Evolutionary conservation across 2,888 invertebrate species (phyloP).

Genomic region (Anthrax anthrax): DNA sequence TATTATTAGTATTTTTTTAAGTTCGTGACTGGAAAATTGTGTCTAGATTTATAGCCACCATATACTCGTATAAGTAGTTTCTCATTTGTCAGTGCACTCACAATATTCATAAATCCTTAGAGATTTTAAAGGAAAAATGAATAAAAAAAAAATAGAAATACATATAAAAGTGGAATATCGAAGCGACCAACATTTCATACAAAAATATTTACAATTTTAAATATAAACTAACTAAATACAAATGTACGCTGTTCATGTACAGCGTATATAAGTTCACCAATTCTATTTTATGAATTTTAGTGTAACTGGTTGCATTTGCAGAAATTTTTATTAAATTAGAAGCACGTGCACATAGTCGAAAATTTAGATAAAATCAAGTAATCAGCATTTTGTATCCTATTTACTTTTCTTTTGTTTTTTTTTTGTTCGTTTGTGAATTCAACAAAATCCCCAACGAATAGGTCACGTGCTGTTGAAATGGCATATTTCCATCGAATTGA

Average conservation of each 20-base stretch:
- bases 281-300: too few species aligned
- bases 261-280: too few species aligned
- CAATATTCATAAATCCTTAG: background rate
- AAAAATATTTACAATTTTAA: background rate
- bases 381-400: conserved; percentile 5
- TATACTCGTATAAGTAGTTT: background rate
- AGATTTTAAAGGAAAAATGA: background rate
- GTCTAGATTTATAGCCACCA: background rate
- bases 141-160: background rate
- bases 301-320: conserved; percentile 3
- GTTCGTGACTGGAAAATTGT: background rate
- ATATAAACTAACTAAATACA: too few species aligned
- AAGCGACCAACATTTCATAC: background rate
- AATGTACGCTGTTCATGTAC: too few species aligned
- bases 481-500: conserved; percentile 1
- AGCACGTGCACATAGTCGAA: conserved; percentile 3
- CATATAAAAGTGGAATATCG: background rate
- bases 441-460: conserved; percentile 1
- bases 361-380: conserved; percentile 5
- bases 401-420: too few species aligned
- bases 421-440: background rate
- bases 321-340: conserved; percentile 9
- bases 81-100: background rate
- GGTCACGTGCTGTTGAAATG: conserved; percentile 3
- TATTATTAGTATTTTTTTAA: too few species aligned